These are phyloP conservation scores for Ivindomyrus marchei DNA, from an alignment of 2,113 vertebrate species.

Conservation along the genomic window DNA sequence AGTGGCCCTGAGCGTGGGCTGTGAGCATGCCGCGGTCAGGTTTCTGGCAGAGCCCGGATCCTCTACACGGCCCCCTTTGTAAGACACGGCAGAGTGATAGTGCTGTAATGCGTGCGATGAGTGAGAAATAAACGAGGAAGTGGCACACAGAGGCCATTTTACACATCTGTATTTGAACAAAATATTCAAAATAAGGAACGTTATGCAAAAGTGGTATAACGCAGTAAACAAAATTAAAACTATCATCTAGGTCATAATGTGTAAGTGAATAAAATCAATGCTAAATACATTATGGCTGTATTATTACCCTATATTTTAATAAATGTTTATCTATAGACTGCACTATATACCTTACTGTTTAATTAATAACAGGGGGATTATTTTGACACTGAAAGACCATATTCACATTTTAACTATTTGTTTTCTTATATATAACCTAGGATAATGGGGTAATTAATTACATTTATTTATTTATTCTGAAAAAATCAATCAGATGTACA, in stretches of 20 bases:
- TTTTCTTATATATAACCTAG: neutral
- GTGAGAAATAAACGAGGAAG: neutral
- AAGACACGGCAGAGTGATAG: neutral
- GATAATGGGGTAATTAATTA: neutral
- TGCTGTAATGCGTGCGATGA: neutral
- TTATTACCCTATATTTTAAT: neutral
- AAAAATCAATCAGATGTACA: neutral
- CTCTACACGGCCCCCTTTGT: no score
- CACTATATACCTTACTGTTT: neutral
- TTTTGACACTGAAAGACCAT: neutral
- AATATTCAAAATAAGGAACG: neutral
- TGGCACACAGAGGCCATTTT: neutral
- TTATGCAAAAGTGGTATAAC: neutral
- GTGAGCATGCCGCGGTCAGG: neutral
- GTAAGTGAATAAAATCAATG: neutral
- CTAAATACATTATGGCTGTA: neutral
- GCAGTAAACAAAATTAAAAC: neutral
- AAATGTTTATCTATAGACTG: neutral
- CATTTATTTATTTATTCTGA: neutral
- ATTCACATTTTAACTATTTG: neutral
- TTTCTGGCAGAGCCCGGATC: neutral
- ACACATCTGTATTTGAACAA: neutral
- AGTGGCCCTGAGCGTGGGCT: neutral
- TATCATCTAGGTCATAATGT: neutral
- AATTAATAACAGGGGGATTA: neutral